Conservation (phyloP, 2,888 invertebrate species). For the Auanema freiburgensis region DNA sequence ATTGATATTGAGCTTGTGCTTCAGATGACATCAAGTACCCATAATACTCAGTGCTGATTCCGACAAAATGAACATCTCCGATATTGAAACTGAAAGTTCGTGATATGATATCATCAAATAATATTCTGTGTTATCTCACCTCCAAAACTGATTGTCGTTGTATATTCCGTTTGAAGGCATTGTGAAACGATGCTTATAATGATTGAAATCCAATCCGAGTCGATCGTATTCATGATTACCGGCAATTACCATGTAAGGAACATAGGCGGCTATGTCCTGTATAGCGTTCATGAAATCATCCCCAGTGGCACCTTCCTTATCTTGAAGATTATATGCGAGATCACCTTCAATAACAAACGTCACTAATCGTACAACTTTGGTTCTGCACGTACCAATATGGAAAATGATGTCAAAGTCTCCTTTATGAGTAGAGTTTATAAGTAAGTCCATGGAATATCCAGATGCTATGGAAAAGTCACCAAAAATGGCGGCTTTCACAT, state of each 20-base stretch:
- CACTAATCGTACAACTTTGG: background rate
- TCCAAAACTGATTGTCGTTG: conserved; percentile 57
- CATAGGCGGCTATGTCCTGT: conserved; percentile 67
- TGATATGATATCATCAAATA: background rate
- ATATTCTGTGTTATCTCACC: conserved; percentile 6
- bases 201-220: conserved; percentile 83
- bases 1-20: conserved; percentile 65
- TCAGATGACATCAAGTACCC: conserved; percentile 84
- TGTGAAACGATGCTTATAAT: conserved; percentile 85
- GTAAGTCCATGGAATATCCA: conserved; percentile 80
- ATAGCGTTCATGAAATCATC: conserved; percentile 40
- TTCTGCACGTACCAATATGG: conserved; percentile 57
- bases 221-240: conserved; percentile 69
- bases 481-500: conserved; percentile 73
- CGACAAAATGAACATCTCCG: conserved; percentile 86
- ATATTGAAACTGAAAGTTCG: conserved; percentile 72
- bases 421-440: conserved; percentile 81
- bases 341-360: conserved; percentile 72
- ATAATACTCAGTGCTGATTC: conserved; percentile 89
- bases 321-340: conserved; percentile 89
- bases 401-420: conserved; percentile 67
- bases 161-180: conserved; percentile 77
- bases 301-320: conserved; percentile 76
- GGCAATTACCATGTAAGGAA: conserved; percentile 79
- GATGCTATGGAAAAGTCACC: conserved; percentile 93